These are phyloP conservation scores for Cygnus atratus DNA, from an alignment of 2,113 vertebrate genomes.

Conservation along the genomic window DNA sequence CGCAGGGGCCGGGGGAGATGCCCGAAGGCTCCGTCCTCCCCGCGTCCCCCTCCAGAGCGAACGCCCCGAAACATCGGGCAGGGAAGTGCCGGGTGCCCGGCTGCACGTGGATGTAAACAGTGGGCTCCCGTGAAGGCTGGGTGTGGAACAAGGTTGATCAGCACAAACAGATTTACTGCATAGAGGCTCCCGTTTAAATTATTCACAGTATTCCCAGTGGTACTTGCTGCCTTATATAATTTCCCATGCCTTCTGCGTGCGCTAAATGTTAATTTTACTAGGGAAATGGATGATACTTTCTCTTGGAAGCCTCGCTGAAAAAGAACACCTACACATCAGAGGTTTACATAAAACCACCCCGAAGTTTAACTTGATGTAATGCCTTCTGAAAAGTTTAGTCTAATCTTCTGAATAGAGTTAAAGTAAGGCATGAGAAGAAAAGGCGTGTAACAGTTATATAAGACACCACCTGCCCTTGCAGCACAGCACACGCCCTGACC, in stretches of 20 bases:
- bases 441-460: not conserved
- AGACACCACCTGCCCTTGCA: not conserved
- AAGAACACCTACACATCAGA: conserved; percentile 15
- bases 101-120: accelerated
- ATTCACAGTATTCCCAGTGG: not conserved
- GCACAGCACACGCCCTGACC: not conserved
- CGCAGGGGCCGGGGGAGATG: not conserved
- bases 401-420: not conserved
- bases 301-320: not conserved
- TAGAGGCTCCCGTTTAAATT: not conserved
- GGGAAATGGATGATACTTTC: not conserved
- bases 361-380: not conserved
- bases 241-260: not conserved
- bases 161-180: not conserved
- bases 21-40: not conserved
- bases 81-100: not conserved
- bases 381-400: not conserved
- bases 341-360: not conserved
- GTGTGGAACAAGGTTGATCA: not conserved
- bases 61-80: not conserved
- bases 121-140: not conserved
- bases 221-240: conserved; percentile 38
- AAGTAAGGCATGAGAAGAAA: not conserved
- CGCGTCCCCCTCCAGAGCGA: not conserved
- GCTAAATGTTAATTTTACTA: conserved; percentile 21